These are phyloP conservation scores for Sciurus carolinensis DNA, from an alignment of 2,797 vertebrate species.

Conservation along the genomic window DNA sequence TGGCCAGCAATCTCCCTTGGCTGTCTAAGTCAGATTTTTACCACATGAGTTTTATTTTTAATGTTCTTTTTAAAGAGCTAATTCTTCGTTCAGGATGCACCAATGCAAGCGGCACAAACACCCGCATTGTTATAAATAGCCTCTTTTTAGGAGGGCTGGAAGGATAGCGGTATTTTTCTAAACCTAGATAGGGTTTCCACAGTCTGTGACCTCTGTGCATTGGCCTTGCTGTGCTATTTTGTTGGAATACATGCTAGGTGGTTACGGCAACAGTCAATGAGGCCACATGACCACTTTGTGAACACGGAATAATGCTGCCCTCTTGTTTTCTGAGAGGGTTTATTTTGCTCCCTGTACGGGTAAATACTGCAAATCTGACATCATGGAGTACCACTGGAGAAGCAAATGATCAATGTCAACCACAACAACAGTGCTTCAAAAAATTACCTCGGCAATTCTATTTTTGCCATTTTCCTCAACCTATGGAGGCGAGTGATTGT, in stretches of 20 bases:
- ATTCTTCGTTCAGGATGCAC: conserved; percentile 55
- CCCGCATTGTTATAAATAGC: conserved; percentile 7
- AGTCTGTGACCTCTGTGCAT: background rate
- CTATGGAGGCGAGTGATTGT: background rate
- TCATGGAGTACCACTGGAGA: background rate
- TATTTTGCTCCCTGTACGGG: conserved; percentile 42
- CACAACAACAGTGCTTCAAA: background rate
- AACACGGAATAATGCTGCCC: conserved; percentile 12
- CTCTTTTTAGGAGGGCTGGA: conserved; percentile 29
- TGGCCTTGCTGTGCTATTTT: background rate
- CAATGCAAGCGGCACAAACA: background rate
- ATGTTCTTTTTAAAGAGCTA: conserved; percentile 52
- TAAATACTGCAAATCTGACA: conserved; percentile 60
- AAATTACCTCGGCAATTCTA: background rate
- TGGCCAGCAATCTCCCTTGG: background rate
- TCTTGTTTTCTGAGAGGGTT: background rate
- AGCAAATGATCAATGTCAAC: conserved; percentile 41
- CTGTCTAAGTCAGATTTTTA: background rate
- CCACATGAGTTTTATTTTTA: conserved; percentile 24
- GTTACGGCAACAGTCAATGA: background rate
- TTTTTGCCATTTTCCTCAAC: background rate
- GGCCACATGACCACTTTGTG: background rate
- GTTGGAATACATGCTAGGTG: background rate
- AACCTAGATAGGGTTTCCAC: conserved; percentile 34
- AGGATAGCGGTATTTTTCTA: background rate